phyloP scores from a whole-genome alignment of 2,113 vertebrate genomes.

The Elaphurus davidianus region DNA sequence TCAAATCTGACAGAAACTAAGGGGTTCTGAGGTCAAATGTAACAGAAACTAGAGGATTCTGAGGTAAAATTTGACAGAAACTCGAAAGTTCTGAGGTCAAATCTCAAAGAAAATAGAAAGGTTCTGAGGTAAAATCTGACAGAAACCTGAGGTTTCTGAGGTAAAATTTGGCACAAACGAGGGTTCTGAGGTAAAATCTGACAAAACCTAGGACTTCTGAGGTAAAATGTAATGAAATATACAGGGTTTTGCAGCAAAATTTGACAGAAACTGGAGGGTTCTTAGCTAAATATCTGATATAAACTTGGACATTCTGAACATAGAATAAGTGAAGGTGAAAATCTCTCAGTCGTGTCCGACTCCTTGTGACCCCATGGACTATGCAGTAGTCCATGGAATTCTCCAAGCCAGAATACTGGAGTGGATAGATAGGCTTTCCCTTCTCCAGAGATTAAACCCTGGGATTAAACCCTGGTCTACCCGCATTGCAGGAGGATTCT shows the following conservation, averaged over 20 bases:
- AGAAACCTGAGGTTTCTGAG: background rate
- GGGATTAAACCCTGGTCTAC: background rate
- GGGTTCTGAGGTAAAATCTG: background rate
- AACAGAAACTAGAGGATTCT: background rate
- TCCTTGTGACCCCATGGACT: background rate
- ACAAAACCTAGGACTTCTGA: background rate
- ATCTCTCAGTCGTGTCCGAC: accelerated
- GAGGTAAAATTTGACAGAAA: too few species aligned
- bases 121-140: background rate
- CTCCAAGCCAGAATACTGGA: background rate
- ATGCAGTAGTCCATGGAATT: background rate
- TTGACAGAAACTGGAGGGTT: background rate
- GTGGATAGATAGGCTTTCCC: background rate
- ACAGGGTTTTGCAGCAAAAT: background rate
- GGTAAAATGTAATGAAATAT: background rate
- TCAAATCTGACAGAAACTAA: background rate
- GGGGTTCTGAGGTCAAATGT: background rate
- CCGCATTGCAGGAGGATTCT: background rate
- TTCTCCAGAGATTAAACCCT: background rate
- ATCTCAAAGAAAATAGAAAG: background rate
- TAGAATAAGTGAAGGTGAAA: background rate
- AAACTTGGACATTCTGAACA: background rate
- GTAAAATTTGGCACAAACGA: background rate
- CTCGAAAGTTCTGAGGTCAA: background rate
- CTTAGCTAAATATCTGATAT: background rate